phyloP scores from a whole-genome alignment of 2,797 vertebrate genomes.

The Craterocephalus amniculus region DNA sequence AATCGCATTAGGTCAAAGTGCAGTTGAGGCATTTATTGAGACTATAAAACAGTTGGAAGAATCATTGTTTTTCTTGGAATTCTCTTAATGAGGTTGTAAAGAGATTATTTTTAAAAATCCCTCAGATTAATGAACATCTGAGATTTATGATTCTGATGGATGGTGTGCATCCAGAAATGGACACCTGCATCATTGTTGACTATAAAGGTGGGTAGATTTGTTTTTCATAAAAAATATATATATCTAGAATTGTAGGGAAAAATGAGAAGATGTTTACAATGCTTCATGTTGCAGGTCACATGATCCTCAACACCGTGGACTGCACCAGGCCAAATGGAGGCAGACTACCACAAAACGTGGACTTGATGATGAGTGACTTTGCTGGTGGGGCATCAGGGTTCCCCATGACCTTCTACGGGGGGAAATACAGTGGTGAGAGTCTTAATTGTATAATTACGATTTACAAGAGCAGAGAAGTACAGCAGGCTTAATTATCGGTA shows the following conservation, averaged over 20 bases:
- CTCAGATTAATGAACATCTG: constrained; percentile 80
- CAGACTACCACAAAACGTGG: constrained; percentile 78
- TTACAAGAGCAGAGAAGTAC: no score
- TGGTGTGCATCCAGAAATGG: constrained; percentile 87
- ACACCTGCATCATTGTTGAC: constrained; percentile 87
- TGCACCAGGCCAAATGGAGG: constrained; percentile 86
- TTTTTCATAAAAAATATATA: no score
- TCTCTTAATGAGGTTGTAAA: no score
- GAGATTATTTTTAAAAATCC: no score
- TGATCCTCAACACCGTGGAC: constrained; percentile 87
- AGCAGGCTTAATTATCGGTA: no score
- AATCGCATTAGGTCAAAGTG: background rate
- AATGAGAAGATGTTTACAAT: background rate
- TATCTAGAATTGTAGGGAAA: background rate
- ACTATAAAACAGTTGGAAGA: background rate
- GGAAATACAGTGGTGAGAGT: constrained; percentile 84
- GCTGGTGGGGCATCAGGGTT: constrained; percentile 88
- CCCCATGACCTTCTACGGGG: constrained; percentile 84
- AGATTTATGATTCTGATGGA: constrained; percentile 89
- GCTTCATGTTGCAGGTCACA: constrained; percentile 76
- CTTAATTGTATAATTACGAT: no score
- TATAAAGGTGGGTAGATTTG: constrained; percentile 90
- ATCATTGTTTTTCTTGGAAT: background rate
- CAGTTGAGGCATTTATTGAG: background rate
- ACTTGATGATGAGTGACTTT: constrained; percentile 87